Evolutionary conservation across 1,140 invertebrate species (phyloP).

Genomic region (Sinonovacula constricta): DNA sequence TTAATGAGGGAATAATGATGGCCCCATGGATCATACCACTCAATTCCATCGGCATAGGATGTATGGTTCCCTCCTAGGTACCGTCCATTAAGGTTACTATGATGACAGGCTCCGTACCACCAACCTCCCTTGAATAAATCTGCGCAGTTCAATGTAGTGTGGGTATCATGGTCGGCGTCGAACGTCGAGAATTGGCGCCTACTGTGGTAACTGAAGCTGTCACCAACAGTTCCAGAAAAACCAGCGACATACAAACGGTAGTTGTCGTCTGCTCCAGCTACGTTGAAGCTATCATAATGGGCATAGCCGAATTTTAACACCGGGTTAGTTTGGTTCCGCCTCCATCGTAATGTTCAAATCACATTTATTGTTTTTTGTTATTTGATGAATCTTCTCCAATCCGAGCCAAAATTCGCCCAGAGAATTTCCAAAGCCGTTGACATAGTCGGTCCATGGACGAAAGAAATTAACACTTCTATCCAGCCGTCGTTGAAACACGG

Average conservation of each 20-base stretch:
- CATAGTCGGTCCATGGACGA: conserved; percentile 51
- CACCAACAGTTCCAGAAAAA: conserved; percentile 12
- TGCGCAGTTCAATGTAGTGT: conserved; percentile 19
- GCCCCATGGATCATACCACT: conserved; percentile 11
- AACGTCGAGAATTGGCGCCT: conserved; percentile 17
- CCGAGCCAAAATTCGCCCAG: conserved; percentile 53
- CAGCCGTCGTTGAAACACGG: conserved; percentile 84
- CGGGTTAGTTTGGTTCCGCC: background rate
- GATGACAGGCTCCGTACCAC: conserved; percentile 48
- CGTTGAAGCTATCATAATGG: background rate
- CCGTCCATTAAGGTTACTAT: conserved; percentile 40
- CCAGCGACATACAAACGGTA: conserved; percentile 2
- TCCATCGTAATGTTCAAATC: conserved; percentile 27
- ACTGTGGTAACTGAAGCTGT: conserved; percentile 17
- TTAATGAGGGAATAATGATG: conserved; percentile 8
- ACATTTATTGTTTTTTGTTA: conserved; percentile 35
- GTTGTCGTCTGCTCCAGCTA: background rate
- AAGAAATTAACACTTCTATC: conserved; percentile 80
- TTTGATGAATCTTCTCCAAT: conserved; percentile 39
- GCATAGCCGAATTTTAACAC: conserved; percentile 7
- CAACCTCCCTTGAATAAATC: conserved; percentile 33
- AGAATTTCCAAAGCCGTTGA: conserved; percentile 53
- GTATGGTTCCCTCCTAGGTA: background rate
- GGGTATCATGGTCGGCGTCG: conserved; percentile 22
- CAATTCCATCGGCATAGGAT: background rate